These are phyloP conservation scores for Chelon auratus DNA, from an alignment of 2,797 vertebrate species.

Conservation along the genomic window DNA sequence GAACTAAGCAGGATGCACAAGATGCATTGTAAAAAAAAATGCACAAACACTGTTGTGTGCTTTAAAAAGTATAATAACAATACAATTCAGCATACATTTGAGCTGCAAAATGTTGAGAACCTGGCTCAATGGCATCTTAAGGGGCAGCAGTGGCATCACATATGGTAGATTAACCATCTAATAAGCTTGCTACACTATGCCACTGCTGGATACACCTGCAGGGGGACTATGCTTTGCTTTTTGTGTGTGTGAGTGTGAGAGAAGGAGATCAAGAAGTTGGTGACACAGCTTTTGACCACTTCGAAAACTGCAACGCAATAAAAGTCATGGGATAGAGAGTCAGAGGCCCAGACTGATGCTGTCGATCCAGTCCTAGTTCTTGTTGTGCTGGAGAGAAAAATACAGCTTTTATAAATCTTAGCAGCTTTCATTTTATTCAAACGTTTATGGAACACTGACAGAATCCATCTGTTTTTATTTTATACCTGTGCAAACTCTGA, in stretches of 20 bases:
- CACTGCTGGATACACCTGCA: constrained; percentile 30
- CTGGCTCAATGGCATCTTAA: constrained; percentile 56
- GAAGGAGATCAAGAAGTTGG: constrained; percentile 34
- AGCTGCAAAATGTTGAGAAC: constrained; percentile 62
- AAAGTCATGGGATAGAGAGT: constrained; percentile 39
- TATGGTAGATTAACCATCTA: constrained; percentile 56
- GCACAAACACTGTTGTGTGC: neutral
- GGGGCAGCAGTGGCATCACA: constrained; percentile 39
- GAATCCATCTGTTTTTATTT: constrained; percentile 12
- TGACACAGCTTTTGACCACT: constrained; percentile 47
- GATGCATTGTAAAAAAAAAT: neutral
- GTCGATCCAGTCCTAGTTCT: constrained; percentile 13
- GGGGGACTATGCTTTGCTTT: constrained; percentile 29
- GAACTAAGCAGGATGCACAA: neutral
- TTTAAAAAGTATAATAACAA: too few species aligned
- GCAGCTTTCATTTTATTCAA: constrained; percentile 11
- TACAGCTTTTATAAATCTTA: constrained; percentile 28
- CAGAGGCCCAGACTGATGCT: constrained; percentile 19
- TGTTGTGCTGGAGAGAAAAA: constrained; percentile 3
- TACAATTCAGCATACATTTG: constrained; percentile 11
- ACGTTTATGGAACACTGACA: constrained; percentile 16
- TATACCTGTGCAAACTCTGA: constrained; percentile 35
- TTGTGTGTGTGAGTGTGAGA: neutral
- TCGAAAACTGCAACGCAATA: constrained; percentile 44
- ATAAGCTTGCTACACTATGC: constrained; percentile 41